These are phyloP conservation scores for Ischnura elegans DNA, from an alignment of 2,888 invertebrate genomes.

Conservation along the genomic window DNA sequence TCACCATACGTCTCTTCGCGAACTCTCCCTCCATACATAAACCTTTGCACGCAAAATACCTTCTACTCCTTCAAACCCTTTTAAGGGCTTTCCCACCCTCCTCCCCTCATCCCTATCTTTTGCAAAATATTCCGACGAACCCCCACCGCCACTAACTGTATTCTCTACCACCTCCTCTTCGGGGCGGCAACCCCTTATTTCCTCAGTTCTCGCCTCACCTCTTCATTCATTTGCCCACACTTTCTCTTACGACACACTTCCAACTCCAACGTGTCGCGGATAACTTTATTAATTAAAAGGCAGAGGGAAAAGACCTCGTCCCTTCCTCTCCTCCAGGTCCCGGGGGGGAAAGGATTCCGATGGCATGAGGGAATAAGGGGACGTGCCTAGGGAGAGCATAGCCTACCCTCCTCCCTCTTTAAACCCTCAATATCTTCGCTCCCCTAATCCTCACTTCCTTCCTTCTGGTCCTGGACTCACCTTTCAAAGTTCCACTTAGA, in stretches of 20 bases:
- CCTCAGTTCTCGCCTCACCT: constrained; percentile 19
- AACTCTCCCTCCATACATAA: not conserved
- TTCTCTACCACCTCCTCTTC: not conserved
- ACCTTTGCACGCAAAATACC: not conserved
- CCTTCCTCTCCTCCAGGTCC: not conserved
- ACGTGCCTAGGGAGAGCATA: not conserved
- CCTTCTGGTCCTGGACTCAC: not conserved
- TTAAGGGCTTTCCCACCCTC: not conserved
- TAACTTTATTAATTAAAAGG: constrained; percentile 67
- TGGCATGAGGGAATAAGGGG: not conserved
- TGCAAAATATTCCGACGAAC: not conserved
- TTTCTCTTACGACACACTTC: constrained; percentile 26
- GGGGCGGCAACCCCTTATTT: not conserved
- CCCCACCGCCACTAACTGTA: not conserved
- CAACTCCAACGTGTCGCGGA: constrained; percentile 41
- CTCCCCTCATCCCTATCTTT: not conserved
- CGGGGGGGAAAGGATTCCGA: not conserved
- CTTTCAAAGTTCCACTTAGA: not conserved
- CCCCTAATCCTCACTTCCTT: not conserved
- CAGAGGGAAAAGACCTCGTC: not conserved
- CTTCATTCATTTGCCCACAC: constrained; percentile 8
- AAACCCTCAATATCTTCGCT: not conserved
- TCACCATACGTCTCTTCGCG: not conserved
- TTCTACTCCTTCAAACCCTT: not conserved
- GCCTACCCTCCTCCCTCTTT: too few relatives aligned